Evolutionary conservation across 1,140 invertebrate species (phyloP).

Genomic region (Plutomurus gul): DNA sequence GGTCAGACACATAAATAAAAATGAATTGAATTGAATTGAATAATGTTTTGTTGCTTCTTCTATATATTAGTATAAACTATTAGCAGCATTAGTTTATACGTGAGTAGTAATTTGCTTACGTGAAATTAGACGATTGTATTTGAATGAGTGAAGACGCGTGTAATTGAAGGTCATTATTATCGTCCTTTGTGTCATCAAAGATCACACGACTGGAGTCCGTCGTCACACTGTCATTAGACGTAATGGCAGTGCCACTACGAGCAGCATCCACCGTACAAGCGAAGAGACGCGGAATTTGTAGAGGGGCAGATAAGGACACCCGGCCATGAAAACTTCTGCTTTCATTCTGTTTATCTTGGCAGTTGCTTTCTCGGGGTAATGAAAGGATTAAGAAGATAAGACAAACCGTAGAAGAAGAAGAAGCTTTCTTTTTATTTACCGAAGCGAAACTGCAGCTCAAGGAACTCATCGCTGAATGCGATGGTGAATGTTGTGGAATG

Average conservation of each 20-base stretch:
- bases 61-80: no score
- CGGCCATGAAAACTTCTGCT: not conserved
- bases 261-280: not conserved
- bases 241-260: no score
- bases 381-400: not conserved
- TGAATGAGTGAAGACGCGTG: no score
- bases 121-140: no score
- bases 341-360: constrained; percentile 5
- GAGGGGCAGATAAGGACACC: not conserved
- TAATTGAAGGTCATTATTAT: no score
- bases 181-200: not conserved
- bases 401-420: constrained; percentile 16
- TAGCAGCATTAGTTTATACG: no score
- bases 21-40: no score
- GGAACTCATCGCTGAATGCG: not conserved
- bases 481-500: not conserved
- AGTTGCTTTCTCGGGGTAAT: not conserved
- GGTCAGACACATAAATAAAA: no score
- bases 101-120: no score
- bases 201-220: not conserved
- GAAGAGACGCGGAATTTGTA: not conserved
- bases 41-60: no score
- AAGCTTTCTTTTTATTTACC: not conserved
- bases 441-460: not conserved
- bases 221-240: no score